Evolutionary conservation across 2,113 vertebrate species (phyloP).

Genomic region (Petaurus breviceps): DNA sequence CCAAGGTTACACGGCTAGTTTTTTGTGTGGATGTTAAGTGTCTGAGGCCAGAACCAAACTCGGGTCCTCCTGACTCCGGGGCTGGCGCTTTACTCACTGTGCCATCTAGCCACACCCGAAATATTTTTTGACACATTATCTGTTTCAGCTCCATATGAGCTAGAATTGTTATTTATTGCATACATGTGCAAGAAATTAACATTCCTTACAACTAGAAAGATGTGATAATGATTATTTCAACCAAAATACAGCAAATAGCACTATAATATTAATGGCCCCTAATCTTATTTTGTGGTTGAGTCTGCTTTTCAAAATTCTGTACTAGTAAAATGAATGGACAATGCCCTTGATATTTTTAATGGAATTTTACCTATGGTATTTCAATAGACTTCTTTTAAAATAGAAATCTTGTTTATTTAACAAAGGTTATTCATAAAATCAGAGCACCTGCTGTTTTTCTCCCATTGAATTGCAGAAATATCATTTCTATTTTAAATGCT

Average conservation of each 20-base stretch:
- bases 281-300: constrained; percentile 1
- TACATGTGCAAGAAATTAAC: not conserved
- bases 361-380: constrained; percentile 5
- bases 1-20: too few species aligned
- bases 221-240: constrained; percentile 36
- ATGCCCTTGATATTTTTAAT: constrained; percentile 37
- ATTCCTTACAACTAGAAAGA: constrained; percentile 22
- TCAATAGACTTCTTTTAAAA: not conserved
- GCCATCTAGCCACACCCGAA: too few species aligned
- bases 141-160: not conserved
- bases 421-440: not conserved
- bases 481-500: constrained; percentile 22
- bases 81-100: too few species aligned
- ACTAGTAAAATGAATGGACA: constrained; percentile 28
- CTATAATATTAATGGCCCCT: constrained; percentile 19
- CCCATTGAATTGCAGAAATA: not conserved
- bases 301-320: constrained; percentile 45
- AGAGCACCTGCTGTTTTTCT: not conserved
- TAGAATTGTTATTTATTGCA: not conserved
- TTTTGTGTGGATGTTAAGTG: too few species aligned
- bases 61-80: too few species aligned
- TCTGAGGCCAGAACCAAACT: too few species aligned
- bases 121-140: not conserved
- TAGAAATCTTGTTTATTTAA: not conserved
- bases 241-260: constrained; percentile 19